These are phyloP conservation scores for Nerophis lumbriciformis DNA, from an alignment of 2,113 vertebrate genomes.

Conservation along the genomic window DNA sequence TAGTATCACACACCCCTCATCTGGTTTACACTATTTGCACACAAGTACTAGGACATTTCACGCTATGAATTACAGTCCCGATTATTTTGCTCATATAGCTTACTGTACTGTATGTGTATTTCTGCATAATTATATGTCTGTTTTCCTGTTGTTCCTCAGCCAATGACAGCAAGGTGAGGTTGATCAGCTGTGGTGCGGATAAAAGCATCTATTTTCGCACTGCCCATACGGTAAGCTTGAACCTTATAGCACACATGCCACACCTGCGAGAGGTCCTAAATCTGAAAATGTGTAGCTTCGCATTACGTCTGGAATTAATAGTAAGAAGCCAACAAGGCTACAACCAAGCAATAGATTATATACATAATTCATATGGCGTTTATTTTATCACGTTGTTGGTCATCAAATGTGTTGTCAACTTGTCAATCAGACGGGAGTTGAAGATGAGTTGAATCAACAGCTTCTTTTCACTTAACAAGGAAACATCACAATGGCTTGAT, in stretches of 20 bases:
- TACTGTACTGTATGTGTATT: neutral
- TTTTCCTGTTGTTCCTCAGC: slow-evolving; percentile 39
- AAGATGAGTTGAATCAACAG: no score
- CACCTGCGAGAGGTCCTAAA: neutral
- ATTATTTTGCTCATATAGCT: neutral
- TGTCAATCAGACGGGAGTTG: neutral
- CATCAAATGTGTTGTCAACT: no score
- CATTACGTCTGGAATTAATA: neutral
- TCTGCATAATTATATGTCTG: neutral
- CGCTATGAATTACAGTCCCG: neutral
- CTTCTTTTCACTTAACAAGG: no score
- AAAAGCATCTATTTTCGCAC: slow-evolving; percentile 72
- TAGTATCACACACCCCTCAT: no score
- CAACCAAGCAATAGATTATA: no score
- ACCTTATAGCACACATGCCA: no score
- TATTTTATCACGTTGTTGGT: no score
- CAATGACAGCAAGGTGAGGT: slow-evolving; percentile 61
- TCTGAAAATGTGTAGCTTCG: neutral
- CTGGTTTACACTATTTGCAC: neutral
- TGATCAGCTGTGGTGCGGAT: slow-evolving; percentile 73
- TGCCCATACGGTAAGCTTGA: slow-evolving; percentile 56
- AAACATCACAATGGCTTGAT: no score
- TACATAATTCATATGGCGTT: no score
- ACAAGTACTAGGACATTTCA: neutral
- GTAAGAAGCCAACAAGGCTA: no score